phyloP scores from a whole-genome alignment of 2,888 invertebrate species.

The Zootermopsis nevadensis region DNA sequence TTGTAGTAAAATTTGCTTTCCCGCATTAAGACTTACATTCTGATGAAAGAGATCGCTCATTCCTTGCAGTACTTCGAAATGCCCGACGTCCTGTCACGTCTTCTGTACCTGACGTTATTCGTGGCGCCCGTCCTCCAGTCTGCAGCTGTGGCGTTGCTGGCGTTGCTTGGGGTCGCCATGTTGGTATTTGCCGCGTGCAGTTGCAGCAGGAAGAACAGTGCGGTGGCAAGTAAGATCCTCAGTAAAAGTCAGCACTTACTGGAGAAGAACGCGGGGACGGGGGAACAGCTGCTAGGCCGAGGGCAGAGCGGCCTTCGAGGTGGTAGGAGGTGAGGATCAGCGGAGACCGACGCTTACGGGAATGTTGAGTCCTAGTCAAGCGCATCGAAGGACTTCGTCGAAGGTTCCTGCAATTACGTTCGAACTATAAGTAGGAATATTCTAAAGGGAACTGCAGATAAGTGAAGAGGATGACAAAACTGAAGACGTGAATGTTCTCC shows the following conservation, averaged over 20 bases:
- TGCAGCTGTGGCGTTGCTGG: background rate
- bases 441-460: no score
- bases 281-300: background rate
- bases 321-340: background rate
- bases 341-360: no score
- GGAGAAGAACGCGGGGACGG: constrained; percentile 20
- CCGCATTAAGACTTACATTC: no score
- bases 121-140: constrained; percentile 30
- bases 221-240: background rate
- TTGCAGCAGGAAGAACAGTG: constrained; percentile 23
- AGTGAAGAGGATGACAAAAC: no score
- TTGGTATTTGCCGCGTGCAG: constrained; percentile 28
- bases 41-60: no score
- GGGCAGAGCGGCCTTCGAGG: background rate
- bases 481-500: no score
- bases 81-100: constrained; percentile 9
- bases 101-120: constrained; percentile 26
- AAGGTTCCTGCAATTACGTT: no score
- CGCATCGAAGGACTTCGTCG: no score
- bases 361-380: no score
- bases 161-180: background rate
- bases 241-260: constrained; percentile 21
- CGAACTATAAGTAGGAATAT: no score
- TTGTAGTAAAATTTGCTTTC: no score
- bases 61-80: constrained; percentile 43